Conservation (phyloP, 2,113 vertebrate genomes). For the Cyphotilapia sp. region DNA sequence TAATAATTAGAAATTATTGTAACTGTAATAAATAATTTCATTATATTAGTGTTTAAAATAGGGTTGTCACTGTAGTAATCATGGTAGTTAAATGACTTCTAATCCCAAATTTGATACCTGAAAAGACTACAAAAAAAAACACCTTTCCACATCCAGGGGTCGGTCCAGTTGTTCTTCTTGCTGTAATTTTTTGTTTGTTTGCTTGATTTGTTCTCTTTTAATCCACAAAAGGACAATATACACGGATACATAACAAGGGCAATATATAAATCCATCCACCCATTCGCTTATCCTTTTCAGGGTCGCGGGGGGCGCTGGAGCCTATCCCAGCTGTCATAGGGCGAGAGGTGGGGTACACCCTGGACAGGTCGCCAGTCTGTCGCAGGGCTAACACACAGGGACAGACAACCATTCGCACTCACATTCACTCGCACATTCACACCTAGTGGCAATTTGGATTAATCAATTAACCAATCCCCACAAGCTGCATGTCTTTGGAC, state of each 20-base stretch:
- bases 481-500: too few species aligned
- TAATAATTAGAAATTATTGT: not conserved
- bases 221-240: not conserved
- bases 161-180: not conserved
- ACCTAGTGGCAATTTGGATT: not conserved
- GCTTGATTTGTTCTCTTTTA: not conserved
- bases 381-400: accelerated
- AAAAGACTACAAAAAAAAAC: not conserved
- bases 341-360: not conserved
- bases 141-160: not conserved
- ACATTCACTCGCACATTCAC: not conserved
- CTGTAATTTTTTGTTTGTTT: not conserved
- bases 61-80: not conserved
- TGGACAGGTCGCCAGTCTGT: not conserved
- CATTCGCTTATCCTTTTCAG: not conserved
- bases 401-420: not conserved
- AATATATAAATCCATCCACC: not conserved
- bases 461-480: too few species aligned
- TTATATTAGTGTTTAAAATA: not conserved
- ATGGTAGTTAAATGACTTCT: not conserved
- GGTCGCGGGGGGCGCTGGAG: not conserved
- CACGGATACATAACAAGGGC: not conserved
- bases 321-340: not conserved
- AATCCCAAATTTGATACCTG: not conserved
- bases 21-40: not conserved